Base-by-base conservation (phyloP, 2,888 invertebrate species). In the Drosophila phalerata region DNA sequence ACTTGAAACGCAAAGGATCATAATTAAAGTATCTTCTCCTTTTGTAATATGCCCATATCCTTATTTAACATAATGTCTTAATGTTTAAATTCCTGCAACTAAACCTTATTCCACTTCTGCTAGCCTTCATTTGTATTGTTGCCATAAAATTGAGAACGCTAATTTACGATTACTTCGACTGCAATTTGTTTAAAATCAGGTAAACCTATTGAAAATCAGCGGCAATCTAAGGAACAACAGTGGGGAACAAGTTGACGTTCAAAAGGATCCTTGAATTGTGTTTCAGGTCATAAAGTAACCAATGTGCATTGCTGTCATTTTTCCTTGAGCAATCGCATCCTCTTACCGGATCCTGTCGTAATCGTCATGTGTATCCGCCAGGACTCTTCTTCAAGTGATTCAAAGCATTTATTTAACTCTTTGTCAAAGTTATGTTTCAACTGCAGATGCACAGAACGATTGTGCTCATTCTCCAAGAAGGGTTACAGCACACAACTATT, bases 271-370 rank as follows among this genome's bases (percentile, higher is more conserved):
- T n/a, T 22, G 19, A 10, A 25, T 34, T 32, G 15, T 32, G 30
- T 32, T 48, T 30, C 32, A 48, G 8, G 30, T 13, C 48, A 32
- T 32, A 48, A 48, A 48, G 30, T 32, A 11, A 11, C 13, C 48
- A 30, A 48, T 32, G 30, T 48, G 6, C 17, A 11, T 22, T 22
- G 13, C 22, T 13, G 22, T 43, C 22, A 1, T 22, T 22, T 13
- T 22, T 22, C 6, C 43, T 43, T 22, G 13, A 43, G 13, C 43
- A 5, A 43, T 22, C 13, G 8, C 22, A 13, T 43, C 43, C 43
- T 22, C n/a, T 13, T 22, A 22, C 43, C 43, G 43, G 43, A 43
- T 43, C 8, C 22, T 22, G 43, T 43, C 13, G 22, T 22, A 43
- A 22, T 22, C 43, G 43, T 22, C 43, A 22, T 13, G 43, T 43